These are phyloP conservation scores for Samia ricini DNA, from an alignment of 1,140 invertebrate species.

Conservation along the genomic window DNA sequence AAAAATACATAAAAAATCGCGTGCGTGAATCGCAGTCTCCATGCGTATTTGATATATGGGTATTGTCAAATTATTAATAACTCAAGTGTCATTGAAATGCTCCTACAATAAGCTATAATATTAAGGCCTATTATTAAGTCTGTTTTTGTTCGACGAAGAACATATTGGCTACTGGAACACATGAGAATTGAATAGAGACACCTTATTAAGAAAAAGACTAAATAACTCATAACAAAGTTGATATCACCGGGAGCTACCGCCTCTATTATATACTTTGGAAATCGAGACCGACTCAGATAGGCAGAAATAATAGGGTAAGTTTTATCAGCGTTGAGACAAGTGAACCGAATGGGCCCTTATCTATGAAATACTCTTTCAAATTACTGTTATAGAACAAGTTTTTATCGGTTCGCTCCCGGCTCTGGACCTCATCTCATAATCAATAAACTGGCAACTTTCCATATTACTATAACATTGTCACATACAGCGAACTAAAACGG, in stretches of 20 bases:
- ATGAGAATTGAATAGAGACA: no score
- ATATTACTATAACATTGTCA: neutral
- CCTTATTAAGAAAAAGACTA: neutral
- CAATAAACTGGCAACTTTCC: slow-evolving; percentile 45
- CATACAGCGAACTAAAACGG: no score
- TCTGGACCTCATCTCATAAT: slow-evolving; percentile 38
- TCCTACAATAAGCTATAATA: no score
- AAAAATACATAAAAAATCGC: no score
- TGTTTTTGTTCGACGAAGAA: no score
- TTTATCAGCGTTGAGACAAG: slow-evolving; percentile 54
- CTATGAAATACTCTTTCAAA: slow-evolving; percentile 55
- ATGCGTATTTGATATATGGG: no score
- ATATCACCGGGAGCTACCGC: slow-evolving; percentile 38
- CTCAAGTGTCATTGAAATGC: no score
- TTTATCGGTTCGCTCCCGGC: slow-evolving; percentile 48
- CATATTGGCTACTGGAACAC: no score
- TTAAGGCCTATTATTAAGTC: no score
- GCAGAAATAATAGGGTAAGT: slow-evolving; percentile 63
- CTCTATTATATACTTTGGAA: neutral
- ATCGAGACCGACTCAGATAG: slow-evolving; percentile 26
- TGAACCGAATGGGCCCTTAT: slow-evolving; percentile 46
- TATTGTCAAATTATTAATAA: no score
- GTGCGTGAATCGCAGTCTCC: no score
- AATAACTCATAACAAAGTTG: neutral
- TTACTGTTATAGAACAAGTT: slow-evolving; percentile 52